Percentiles rank a stretch among this genome's conserved stretches.
Evolutionary conservation across 2,797 vertebrate species (phyloP).

Genomic region (Danio kyathit): DNA sequence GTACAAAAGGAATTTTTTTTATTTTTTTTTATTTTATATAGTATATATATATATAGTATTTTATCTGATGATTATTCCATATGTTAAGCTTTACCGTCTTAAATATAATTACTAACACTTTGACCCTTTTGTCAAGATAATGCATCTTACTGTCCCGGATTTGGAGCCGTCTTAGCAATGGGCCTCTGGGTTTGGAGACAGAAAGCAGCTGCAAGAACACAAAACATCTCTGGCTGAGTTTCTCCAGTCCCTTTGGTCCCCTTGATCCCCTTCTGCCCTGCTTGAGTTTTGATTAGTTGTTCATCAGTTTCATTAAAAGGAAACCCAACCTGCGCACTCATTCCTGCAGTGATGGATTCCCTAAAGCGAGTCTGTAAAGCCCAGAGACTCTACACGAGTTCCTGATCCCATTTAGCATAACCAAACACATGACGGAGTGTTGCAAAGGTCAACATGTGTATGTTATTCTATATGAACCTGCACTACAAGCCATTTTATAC

Average conservation of each 20-base stretch:
- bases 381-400: conserved; percentile 63
- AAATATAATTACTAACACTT: not conserved
- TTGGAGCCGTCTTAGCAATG: conserved; percentile 26
- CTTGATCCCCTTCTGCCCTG: conserved; percentile 33
- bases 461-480: conserved; percentile 29
- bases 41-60: no score
- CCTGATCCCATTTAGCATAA: conserved; percentile 67
- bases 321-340: conserved; percentile 74
- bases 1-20: no score
- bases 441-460: conserved; percentile 66
- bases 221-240: conserved; percentile 46
- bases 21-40: no score
- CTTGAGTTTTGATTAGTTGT: conserved; percentile 70
- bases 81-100: not conserved
- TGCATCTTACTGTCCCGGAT: conserved; percentile 28
- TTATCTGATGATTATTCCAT: not conserved
- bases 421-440: conserved; percentile 69
- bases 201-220: conserved; percentile 48
- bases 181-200: conserved; percentile 39
- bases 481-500: conserved; percentile 15
- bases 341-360: conserved; percentile 67
- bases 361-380: conserved; percentile 68
- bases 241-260: conserved; percentile 17
- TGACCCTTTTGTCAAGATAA: conserved; percentile 17
- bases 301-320: conserved; percentile 76